A percentile compares a stretch with the other conserved stretches of the same genome.
These are phyloP conservation scores for Salpingus planirostris DNA, from an alignment of 2,888 invertebrate species.

Conservation along the genomic window DNA sequence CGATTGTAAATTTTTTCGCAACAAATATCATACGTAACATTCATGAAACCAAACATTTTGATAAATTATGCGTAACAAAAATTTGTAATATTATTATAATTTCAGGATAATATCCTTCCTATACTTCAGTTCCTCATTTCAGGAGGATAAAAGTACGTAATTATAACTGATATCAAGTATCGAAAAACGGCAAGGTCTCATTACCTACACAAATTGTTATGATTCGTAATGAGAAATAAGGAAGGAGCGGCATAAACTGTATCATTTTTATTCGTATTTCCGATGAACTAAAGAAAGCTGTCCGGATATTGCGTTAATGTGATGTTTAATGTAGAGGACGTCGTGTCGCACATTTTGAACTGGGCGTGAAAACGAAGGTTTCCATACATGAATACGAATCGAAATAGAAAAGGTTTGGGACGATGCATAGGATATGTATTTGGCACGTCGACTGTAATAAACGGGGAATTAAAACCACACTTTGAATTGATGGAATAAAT, in stretches of 20 bases:
- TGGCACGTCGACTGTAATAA: conserved; percentile 7
- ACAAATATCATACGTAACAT: too few relatives aligned
- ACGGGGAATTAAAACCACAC: conserved; percentile 3
- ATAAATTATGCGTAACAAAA: too few relatives aligned
- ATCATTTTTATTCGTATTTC: conserved; percentile 2
- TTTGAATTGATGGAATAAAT: too few relatives aligned
- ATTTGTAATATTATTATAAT: too few relatives aligned
- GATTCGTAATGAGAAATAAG: background rate
- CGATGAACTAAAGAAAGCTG: conserved; percentile 10
- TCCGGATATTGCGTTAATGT: conserved; percentile 13
- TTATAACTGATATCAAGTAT: too few relatives aligned
- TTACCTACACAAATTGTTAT: too few relatives aligned
- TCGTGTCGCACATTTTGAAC: conserved; percentile 5
- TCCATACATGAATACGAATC: conserved; percentile 12
- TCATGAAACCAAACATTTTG: too few relatives aligned
- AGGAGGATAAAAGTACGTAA: too few relatives aligned
- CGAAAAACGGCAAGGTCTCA: too few relatives aligned
- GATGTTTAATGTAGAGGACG: conserved; percentile 9
- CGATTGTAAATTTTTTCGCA: too few relatives aligned
- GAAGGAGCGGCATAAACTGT: background rate
- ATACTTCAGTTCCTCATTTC: too few relatives aligned
- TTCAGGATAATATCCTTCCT: too few relatives aligned
- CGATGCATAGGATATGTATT: conserved; percentile 5
- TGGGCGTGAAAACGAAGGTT: conserved; percentile 15
- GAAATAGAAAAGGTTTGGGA: conserved; percentile 11